phyloP scores from a whole-genome alignment of 2,113 vertebrate genomes.

The Actinemys pallida region DNA sequence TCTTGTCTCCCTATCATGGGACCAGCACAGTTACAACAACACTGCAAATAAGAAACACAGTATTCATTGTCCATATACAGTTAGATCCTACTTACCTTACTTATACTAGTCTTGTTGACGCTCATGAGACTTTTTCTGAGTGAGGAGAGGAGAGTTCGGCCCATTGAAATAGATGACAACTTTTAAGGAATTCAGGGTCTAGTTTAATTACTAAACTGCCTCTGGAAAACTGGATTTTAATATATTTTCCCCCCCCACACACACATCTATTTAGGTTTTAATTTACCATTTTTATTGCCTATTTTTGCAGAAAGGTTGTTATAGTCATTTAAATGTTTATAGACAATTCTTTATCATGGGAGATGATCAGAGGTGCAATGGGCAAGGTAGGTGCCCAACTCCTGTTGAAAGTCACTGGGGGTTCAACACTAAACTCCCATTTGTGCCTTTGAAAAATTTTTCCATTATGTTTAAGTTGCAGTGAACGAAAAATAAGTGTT shows the following conservation, averaged over 20 bases:
- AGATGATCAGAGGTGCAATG: background rate
- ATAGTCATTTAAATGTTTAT: background rate
- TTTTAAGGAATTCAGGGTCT: background rate
- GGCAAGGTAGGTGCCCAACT: too few species aligned
- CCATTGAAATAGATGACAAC: background rate
- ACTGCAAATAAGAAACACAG: background rate
- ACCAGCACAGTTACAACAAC: background rate
- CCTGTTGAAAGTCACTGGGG: rapidly evolving
- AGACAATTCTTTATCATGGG: background rate
- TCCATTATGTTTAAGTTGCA: rapidly evolving
- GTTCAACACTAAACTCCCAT: background rate
- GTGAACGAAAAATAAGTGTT: background rate
- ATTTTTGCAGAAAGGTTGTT: background rate
- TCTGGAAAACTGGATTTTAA: background rate
- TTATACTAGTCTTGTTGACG: background rate
- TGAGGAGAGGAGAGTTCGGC: background rate
- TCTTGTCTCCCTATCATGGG: background rate
- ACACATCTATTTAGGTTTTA: background rate
- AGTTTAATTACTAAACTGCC: background rate
- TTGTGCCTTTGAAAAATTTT: rapidly evolving
- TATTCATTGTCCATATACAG: background rate
- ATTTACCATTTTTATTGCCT: background rate
- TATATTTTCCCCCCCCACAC: too few species aligned
- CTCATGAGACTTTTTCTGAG: background rate
- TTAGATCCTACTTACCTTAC: background rate